Base-by-base conservation (phyloP, 1,140 invertebrate genomes). In the Heliconius nattereri region DNA sequence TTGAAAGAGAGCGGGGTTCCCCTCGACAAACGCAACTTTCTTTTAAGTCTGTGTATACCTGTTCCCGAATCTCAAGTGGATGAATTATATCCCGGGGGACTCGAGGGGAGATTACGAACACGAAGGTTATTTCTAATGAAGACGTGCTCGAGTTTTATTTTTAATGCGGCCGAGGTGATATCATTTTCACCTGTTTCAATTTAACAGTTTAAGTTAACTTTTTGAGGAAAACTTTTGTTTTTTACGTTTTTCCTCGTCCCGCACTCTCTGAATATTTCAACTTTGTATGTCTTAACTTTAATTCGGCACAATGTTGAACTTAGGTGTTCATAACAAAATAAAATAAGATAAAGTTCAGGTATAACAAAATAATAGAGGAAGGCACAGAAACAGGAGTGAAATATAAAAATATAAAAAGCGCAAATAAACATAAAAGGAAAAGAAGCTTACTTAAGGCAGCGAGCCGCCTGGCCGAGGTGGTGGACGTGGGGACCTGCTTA, bases 361-460 rank as follows among this genome's bases (percentile, higher is more conserved):
- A 16, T 26, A 66, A 66, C 6, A 66, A 66, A 66, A 66, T 26
- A 66, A 23, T 29, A 66, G 9, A 66, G 60, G 23, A 29, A 72
- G n/a, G 57, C 70, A 74, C 76, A 71, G 37, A 79, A 83, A 76
- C 23, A 70, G 76, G 77, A 79, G 60, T 78, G 79, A 86, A 77
- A 84, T 79, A 84, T 79, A 85, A 80, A 85, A 80, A 79, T 57
- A 81, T 74, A 82, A 71, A 83, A 86, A 81, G 85, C 86, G 91
- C 90, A 92, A 94, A 94, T 84, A 85, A 94, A 94, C 89, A 90
- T 85, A 91, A 92, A 92, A 93, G 87, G 89, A 92, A 91, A 93
- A 88, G 88, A 94, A 94, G 91, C 94, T 95, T 95, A 95, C 94
- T 93, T 82, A 93, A 89, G 89, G 93, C 90, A 84, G 94, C 93